phyloP scores from a whole-genome alignment of 2,113 vertebrate genomes.

The Poecile atricapillus region DNA sequence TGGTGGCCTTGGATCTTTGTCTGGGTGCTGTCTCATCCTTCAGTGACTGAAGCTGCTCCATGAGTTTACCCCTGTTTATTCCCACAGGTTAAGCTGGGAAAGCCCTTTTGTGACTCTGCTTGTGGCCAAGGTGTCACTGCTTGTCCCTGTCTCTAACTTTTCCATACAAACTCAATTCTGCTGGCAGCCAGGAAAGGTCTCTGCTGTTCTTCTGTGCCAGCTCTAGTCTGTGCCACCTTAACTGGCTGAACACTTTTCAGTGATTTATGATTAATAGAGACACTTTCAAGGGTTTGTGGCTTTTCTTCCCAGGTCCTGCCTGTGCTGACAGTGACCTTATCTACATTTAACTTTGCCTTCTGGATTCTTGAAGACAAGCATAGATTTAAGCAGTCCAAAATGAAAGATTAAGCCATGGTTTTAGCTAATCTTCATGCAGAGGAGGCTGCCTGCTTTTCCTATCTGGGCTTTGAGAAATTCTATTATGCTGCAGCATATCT shows the following conservation, averaged over 20 bases:
- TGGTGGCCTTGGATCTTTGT: not conserved
- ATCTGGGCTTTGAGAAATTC: not conserved
- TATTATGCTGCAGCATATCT: not conserved
- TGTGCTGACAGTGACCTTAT: not conserved
- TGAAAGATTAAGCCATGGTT: not conserved
- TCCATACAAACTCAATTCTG: not conserved
- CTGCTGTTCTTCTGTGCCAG: not conserved
- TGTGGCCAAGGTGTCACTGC: not conserved
- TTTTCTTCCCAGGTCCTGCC: not conserved
- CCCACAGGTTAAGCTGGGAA: not conserved
- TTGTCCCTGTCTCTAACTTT: not conserved
- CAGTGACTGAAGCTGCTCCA: not conserved
- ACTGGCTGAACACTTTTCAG: not conserved
- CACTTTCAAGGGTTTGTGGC: not conserved
- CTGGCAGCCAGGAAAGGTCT: not conserved
- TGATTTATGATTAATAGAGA: not conserved
- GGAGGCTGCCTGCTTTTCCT: not conserved
- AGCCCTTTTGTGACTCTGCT: not conserved
- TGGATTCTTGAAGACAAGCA: not conserved
- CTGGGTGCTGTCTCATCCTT: not conserved
- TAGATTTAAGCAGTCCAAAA: not conserved
- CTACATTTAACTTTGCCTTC: conserved; percentile 1
- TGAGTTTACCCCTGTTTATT: not conserved
- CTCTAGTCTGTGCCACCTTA: not conserved
- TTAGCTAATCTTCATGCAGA: conserved; percentile 10